phyloP scores from a whole-genome alignment of 1,140 invertebrate species.

The Meloidogyne exigua region DNA sequence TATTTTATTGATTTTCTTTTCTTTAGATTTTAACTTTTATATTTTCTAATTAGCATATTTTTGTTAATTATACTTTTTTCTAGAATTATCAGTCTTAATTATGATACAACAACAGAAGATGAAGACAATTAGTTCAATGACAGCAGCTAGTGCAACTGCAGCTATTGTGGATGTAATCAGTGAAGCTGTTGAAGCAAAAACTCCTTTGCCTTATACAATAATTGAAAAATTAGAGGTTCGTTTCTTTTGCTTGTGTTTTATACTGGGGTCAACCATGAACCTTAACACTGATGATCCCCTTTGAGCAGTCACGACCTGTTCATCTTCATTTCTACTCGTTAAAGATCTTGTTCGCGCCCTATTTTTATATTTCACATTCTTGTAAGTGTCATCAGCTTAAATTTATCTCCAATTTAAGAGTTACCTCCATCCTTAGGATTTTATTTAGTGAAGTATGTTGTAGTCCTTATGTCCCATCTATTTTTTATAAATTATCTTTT shows the following conservation, averaged over 20 bases:
- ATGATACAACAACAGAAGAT: slow-evolving; percentile 23
- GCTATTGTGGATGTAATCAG: slow-evolving; percentile 31
- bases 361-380: too few species aligned
- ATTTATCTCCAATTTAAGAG: too few species aligned
- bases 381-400: too few species aligned
- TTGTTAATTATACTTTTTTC: background rate
- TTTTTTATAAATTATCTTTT: too few species aligned
- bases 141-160: slow-evolving; percentile 20
- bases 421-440: too few species aligned
- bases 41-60: background rate
- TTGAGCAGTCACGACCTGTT: too few species aligned
- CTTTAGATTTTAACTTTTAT: background rate
- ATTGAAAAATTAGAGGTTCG: slow-evolving; percentile 39
- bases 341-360: too few species aligned
- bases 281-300: too few species aligned
- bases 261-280: too few species aligned
- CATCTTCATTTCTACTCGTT: too few species aligned
- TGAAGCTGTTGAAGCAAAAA: slow-evolving; percentile 26
- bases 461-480: too few species aligned
- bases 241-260: slow-evolving; percentile 4
- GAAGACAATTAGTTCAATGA: slow-evolving; percentile 18
- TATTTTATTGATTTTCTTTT: background rate
- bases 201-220: slow-evolving; percentile 11
- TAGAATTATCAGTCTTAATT: background rate
- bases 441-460: too few species aligned